These are phyloP conservation scores for Gouania willdenowi DNA, from an alignment of 2,797 vertebrate species.

Conservation along the genomic window DNA sequence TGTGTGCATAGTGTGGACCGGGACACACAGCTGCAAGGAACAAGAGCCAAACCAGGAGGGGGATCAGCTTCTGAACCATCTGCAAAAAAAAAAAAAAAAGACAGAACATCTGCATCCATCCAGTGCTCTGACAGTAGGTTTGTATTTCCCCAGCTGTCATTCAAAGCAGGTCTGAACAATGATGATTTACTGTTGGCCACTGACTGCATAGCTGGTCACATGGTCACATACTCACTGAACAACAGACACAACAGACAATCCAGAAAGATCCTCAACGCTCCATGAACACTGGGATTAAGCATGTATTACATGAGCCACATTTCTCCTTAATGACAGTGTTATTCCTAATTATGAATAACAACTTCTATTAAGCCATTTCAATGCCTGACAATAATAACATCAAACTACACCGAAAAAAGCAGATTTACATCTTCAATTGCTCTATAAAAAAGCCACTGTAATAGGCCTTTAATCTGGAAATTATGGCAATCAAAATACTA, in stretches of 20 bases:
- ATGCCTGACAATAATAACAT: no score
- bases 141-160: slow-evolving; percentile 3
- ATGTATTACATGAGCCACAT: slow-evolving; percentile 26
- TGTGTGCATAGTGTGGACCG: slow-evolving; percentile 19
- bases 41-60: slow-evolving; percentile 61
- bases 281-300: slow-evolving; percentile 38
- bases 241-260: slow-evolving; percentile 49
- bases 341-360: no score
- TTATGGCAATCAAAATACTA: no score
- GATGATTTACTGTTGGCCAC: slow-evolving; percentile 33
- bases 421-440: no score
- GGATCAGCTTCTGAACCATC: slow-evolving; percentile 59
- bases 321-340: slow-evolving; percentile 3
- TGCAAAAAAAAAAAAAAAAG: no score
- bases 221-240: slow-evolving; percentile 44
- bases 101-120: no score
- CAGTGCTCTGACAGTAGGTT: no score
- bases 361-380: no score
- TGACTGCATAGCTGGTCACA: slow-evolving; percentile 35
- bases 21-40: slow-evolving; percentile 58
- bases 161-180: slow-evolving; percentile 31
- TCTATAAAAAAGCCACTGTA: no score
- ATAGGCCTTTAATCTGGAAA: no score
- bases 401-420: no score
- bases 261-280: slow-evolving; percentile 46